Base-by-base conservation (phyloP, 2,113 vertebrate species). In the Myxocyprinus asiaticus region DNA sequence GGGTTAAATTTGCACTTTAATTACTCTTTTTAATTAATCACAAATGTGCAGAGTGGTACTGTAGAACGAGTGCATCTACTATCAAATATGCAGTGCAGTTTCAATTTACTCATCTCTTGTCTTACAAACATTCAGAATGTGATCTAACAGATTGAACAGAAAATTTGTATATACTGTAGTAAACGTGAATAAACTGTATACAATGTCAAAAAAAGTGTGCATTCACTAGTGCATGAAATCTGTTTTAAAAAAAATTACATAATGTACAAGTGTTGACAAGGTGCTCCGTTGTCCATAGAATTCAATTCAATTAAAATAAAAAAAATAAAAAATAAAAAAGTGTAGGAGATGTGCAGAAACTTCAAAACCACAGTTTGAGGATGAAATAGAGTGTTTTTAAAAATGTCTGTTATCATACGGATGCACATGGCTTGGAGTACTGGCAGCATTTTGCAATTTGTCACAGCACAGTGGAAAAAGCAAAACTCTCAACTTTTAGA, bases 241-340 rank as follows among this genome's bases (percentile, higher is more conserved):
- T 70, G 11, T 51, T 33, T 10, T 58, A 51, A 51, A 17, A 63
- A 77, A 77, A 55, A 43, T 50, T 48, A 68, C 59, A 76, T 70
- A 47, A 70, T 77, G 14, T 56, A 14, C 9, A 48, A 80, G 53
- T 70, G 53, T 78, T 79, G 82, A 80, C 76, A 79, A 81, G 53
- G 56, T 55, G 42, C 67, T 67, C 22, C 7, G 76, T 69, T 76
- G 64, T 79, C 15, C 7, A 58, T 10, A n/a, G 14, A 51, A 72
- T 4, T 68, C 70, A 84, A 84, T 85, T 84, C 55, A 84, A 84
- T 84, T 83, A 74, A 79, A 77, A 59, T 76, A 63, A 81, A 15
- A 9, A 58, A n/a, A n/a, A n/a, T n/a, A n/a, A n/a, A 43, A 44
- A 14, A 22, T 7, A 9, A 7, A 51, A 47, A 50, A 70, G 81